Evolutionary conservation across 2,797 vertebrate genomes (phyloP).

Genomic region (Babyrousa celebensis): DNA sequence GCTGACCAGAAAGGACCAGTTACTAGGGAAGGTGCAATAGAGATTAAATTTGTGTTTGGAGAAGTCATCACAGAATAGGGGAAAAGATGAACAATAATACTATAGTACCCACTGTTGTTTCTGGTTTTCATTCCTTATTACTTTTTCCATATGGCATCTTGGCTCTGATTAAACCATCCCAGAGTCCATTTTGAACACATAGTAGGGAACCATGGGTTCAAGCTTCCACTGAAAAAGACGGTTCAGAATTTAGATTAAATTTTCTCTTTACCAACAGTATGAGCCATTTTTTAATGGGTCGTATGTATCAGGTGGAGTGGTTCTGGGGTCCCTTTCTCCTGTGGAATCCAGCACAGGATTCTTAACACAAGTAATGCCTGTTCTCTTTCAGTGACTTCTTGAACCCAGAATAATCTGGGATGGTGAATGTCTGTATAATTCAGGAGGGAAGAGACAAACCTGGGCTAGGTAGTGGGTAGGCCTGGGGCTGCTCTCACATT

Average conservation of each 20-base stretch:
- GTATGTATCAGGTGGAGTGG: neutral
- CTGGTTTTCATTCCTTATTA: neutral
- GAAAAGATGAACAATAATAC: neutral
- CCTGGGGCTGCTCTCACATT: neutral
- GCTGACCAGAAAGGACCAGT: neutral
- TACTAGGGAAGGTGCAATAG: neutral
- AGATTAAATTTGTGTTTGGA: constrained; percentile 37
- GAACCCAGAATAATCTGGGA: neutral
- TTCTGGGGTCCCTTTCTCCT: neutral
- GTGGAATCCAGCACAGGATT: neutral
- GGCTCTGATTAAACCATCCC: neutral
- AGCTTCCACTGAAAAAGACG: neutral
- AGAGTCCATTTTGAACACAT: neutral
- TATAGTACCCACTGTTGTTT: neutral
- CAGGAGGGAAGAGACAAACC: neutral
- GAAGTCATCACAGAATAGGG: neutral
- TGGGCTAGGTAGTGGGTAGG: neutral
- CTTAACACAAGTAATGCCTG: neutral
- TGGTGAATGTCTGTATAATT: neutral
- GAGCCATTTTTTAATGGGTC: neutral
- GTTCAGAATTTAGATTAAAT: neutral
- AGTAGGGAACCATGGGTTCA: neutral
- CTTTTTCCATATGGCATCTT: neutral
- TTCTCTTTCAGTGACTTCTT: neutral
- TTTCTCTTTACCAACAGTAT: neutral